These are phyloP conservation scores for Salvelinus namaycush DNA, from an alignment of 2,113 vertebrate species.

Conservation along the genomic window DNA sequence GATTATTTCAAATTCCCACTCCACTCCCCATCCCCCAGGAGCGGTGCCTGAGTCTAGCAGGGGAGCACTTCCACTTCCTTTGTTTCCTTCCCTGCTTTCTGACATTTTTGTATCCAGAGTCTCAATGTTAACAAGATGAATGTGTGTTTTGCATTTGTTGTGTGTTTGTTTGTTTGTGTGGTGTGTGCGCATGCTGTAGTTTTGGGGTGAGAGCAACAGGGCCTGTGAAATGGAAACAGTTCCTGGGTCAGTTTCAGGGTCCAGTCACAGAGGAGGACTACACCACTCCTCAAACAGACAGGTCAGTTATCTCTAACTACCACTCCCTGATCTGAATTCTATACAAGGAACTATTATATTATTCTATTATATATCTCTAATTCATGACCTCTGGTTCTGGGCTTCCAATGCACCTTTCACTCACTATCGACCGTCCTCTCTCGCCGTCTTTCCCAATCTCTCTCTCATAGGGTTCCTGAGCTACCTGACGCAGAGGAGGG, in stretches of 20 bases:
- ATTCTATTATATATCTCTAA: too few relatives aligned
- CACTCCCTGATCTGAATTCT: background rate
- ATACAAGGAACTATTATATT: too few relatives aligned
- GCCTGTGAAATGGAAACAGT: conserved; percentile 65
- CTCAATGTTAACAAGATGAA: background rate
- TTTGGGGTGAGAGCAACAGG: conserved; percentile 56
- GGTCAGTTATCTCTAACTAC: conserved; percentile 33
- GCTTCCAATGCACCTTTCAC: background rate
- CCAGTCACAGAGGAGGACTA: conserved; percentile 18
- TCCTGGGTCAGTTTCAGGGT: conserved; percentile 56
- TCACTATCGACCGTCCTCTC: background rate
- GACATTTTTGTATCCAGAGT: too few relatives aligned
- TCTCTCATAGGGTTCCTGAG: conserved; percentile 27
- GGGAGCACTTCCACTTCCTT: too few relatives aligned
- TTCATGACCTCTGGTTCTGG: too few relatives aligned
- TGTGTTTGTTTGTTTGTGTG: background rate
- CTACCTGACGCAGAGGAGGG: conserved; percentile 27
- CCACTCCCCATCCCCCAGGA: too few relatives aligned
- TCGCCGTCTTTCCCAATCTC: conserved; percentile 5
- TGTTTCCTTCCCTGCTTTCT: too few relatives aligned
- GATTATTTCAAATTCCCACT: too few relatives aligned
- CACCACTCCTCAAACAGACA: background rate
- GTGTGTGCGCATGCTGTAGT: conserved; percentile 35
- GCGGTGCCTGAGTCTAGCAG: too few relatives aligned
- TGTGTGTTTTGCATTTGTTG: background rate